Evolutionary conservation across 2,888 invertebrate species (phyloP).

Genomic region (Nematopogon swammerdamellus): DNA sequence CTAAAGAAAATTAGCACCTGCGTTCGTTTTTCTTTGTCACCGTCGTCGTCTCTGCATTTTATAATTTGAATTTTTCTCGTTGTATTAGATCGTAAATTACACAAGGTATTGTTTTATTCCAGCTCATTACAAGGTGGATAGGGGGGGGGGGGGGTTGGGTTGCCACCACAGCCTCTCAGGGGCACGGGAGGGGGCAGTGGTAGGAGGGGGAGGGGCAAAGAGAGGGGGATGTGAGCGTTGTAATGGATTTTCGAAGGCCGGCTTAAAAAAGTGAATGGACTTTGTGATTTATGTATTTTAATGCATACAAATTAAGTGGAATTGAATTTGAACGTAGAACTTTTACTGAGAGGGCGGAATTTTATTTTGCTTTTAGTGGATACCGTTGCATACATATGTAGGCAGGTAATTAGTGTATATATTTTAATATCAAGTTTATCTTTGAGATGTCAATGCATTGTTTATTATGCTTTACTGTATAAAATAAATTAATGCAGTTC

Average conservation of each 20-base stretch:
- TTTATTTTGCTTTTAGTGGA: no score
- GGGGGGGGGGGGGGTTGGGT: conserved; percentile 24
- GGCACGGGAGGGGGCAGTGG: conserved; percentile 23
- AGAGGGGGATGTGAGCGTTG: conserved; percentile 22
- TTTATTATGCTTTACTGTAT: no score
- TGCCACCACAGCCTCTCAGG: no score
- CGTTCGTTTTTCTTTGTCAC: neutral
- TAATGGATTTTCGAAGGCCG: conserved; percentile 26
- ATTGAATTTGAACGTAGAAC: neutral
- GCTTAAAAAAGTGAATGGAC: conserved; percentile 10
- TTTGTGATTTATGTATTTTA: neutral
- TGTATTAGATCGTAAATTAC: conserved; percentile 33
- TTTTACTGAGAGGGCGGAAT: no score
- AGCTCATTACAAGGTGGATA: conserved; percentile 39
- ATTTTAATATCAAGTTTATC: no score
- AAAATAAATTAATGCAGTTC: no score
- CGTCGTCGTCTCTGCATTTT: neutral
- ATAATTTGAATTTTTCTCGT: neutral
- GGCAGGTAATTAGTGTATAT: no score
- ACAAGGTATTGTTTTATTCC: conserved; percentile 38
- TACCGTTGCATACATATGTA: no score
- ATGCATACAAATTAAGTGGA: neutral
- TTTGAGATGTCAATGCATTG: no score
- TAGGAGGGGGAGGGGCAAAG: neutral
- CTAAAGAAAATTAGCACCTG: neutral